These are phyloP conservation scores for Orchestia grillus DNA, from an alignment of 1,140 invertebrate genomes.

Conservation along the genomic window DNA sequence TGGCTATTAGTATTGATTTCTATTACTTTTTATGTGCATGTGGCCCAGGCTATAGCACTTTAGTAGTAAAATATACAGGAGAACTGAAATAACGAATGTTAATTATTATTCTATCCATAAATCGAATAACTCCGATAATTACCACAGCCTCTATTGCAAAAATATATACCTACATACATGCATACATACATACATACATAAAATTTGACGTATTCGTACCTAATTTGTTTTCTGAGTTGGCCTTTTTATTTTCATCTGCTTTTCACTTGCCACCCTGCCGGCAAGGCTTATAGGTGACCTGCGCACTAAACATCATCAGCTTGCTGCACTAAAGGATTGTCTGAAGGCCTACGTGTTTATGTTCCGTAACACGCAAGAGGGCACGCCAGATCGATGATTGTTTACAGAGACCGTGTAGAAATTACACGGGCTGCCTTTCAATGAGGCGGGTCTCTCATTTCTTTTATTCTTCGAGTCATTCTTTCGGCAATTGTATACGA, in stretches of 20 bases:
- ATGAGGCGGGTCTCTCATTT: neutral
- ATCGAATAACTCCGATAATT: neutral
- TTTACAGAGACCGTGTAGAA: neutral
- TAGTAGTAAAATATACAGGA: neutral
- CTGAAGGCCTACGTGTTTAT: slow-evolving; percentile 11
- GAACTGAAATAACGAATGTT: neutral
- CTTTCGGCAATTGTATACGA: neutral
- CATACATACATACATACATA: too few species aligned
- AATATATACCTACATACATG: too few species aligned
- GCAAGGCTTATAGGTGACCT: neutral
- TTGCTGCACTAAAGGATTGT: neutral
- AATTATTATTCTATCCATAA: neutral
- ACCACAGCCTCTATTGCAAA: neutral
- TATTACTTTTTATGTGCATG: neutral
- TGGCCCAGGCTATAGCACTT: neutral
- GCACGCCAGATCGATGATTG: slow-evolving; percentile 25
- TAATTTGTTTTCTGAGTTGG: neutral
- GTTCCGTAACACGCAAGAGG: neutral
- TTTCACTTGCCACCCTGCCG: neutral
- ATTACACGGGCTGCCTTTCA: slow-evolving; percentile 2
- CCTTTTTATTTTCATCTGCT: neutral
- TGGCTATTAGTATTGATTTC: too few species aligned
- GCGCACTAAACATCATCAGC: neutral
- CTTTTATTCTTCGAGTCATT: neutral
- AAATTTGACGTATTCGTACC: neutral